Base-by-base conservation (phyloP, 1,140 invertebrate genomes). In the Elymnias hypermnestra region DNA sequence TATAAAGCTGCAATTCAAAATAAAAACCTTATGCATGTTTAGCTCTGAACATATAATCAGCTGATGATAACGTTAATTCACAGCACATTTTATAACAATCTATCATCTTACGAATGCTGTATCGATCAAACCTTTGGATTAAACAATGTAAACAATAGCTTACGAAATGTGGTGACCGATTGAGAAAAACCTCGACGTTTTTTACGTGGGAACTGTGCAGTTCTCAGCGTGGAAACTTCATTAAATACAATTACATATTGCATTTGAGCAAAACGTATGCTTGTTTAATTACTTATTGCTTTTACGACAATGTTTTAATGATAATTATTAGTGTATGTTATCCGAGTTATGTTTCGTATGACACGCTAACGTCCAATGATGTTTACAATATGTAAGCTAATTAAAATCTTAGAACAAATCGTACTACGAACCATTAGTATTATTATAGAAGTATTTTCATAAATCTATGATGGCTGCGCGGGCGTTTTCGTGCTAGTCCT, bases 101-200 rank as follows among this genome's bases (percentile, higher is more conserved):
- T 21, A 10, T 10, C 9, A 21, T 36, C 17, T 36, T 19, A 21
- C 9, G n/a, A 17, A 10, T 36, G 33, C 33, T 17, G 15, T 36
- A 36, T 43, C 43, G 39, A 42, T 28, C 43, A 51, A 62, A 57
- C 54, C 47, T 53, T 26, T n/a, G n/a, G n/a, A n/a, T n/a, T n/a
- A n/a, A n/a, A n/a, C n/a, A n/a, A n/a, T n/a, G 33, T 25, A 15
- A 19, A 49, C 47, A 50, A 50, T 63, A 44, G 44, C 48, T 63
- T 63, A 63, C 55, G 55, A 63, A 58, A 63, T 38, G 10, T 28
- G 46, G 28, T 47, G 52, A 55, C 57, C 51, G 48, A 57, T 52
- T 55, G 52, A 57, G 52, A 57, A 62, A 63, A 61, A 53, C 48
- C 45, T 54, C 44, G 17, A 18, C 29, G 31, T 8, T 57, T 46